Base-by-base conservation (phyloP, 2,888 invertebrate genomes). In the Kuschelorhynchus macadamiae region DNA sequence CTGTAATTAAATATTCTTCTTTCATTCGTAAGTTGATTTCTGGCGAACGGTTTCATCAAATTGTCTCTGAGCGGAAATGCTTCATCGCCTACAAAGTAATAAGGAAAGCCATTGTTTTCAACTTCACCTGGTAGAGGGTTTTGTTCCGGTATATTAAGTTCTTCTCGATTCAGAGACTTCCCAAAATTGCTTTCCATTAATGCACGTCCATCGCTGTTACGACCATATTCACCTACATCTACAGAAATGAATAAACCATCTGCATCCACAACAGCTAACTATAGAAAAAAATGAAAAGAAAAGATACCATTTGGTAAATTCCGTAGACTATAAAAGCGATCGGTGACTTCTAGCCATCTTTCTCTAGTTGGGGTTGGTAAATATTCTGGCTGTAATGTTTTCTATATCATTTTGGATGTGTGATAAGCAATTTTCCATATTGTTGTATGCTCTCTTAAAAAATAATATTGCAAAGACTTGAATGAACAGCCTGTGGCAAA, bases 251-350 rank as follows among this genome's bases (percentile, higher is more conserved):
- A 81, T 2, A 77, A 76, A 60, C 80, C 82, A 61, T 82, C 70
- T 12, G 80, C 80, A 74, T 83, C 81, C 9, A 78, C 81, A 46
- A 81, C 53, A 36, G 78, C 81, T 47, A 81, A 71, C 46, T 83
- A 67, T 2, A 83, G 79, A 39, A 80, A 76, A 59, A 78, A 79
- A 62, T 76, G 77, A 71, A 0, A 33, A n/a, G n/a, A n/a, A n/a
- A n/a, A n/a, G n/a, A 77, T 18, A 55, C 74, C 75, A 64, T 79
- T 75, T 12, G 80, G 80, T 42, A 41, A 50, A 47, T 49, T 21
- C 39, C 39, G 52, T 21, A 41, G 12, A 30, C 53, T 39, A n/a
- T 30, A 49, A 12, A 30, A 52, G 12, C 41, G n/a, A 9, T 16
- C 16, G 14, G 42, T 9, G 25, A 18, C 21, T 16, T 41, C 11